Base-by-base conservation (phyloP, 64 coral and sea anemone species). In the Porites australiensis region DNA sequence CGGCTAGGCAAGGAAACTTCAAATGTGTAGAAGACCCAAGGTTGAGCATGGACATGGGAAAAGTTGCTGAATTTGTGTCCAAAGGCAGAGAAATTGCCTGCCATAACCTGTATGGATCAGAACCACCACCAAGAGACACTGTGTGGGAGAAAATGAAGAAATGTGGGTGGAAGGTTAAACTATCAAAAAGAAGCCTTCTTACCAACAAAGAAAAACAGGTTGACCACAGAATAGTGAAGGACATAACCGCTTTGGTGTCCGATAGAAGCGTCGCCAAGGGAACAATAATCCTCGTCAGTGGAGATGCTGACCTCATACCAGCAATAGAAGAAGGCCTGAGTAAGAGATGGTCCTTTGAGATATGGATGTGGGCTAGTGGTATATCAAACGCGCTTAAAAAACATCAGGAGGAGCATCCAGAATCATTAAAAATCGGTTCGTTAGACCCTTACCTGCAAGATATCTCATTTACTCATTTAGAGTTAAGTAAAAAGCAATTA, bases 171-270 rank as follows among this genome's bases (percentile, higher is more conserved):
- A 64, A 82, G 46, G 79, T 82, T 5, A 3, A 62, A 12, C 48
- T 59, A 13, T 62, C 13, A 44, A 46, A 82, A 19, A 60, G 79
- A 47, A 82, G 44, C 59, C 1, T 12, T 44, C 46, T 19, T 15
- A 82, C 57, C 2, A 82, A 82, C 7, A 82, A 64, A 45, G 79
- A 82, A 82, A 82, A 82, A 44, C 79, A 82, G 37, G 79, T 82
- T 19, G 79, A 82, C 37, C 79, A 82, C 37, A 58, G 64, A 44
- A 64, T 82, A 59, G 79, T 64, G 1, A 59, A 37, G 23, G 79
- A 82, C 12, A 64, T 82, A 6, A 82, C 58, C 13, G 43, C 44
- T 0, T 44, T 82, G 6, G 79, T 82, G 18, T 82, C 58, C 16
- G 79, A 82, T 19, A 82, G 57, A 6, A 59, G 57, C 27, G 14